Conservation (phyloP, 2,113 vertebrate genomes). For the Platysteira castanea region DNA sequence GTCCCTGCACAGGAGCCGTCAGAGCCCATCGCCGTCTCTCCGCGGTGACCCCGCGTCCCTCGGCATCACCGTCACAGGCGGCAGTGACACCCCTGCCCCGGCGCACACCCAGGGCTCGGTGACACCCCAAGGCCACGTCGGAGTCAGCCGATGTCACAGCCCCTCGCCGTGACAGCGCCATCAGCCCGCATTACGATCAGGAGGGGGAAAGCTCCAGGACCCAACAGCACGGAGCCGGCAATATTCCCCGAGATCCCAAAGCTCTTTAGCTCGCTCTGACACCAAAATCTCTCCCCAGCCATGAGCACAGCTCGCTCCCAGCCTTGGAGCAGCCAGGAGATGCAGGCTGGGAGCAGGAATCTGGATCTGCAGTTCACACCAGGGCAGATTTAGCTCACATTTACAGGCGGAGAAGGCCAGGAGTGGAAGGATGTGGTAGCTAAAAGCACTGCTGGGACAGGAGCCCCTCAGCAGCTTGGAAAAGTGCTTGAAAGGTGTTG, state of each 20-base stretch:
- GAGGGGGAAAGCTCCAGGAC: background rate
- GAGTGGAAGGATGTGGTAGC: background rate
- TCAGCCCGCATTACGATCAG: background rate
- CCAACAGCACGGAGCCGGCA: background rate
- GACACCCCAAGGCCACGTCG: background rate
- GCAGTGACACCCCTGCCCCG: background rate
- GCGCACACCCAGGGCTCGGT: background rate
- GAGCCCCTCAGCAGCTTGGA: background rate
- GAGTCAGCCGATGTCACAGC: background rate
- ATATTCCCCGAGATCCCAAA: background rate
- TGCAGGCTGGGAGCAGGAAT: background rate
- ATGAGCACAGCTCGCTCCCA: background rate
- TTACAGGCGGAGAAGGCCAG: background rate
- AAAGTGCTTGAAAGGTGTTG: background rate
- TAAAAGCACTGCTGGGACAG: background rate
- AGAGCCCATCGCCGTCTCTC: rapidly evolving
- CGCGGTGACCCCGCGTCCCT: rapidly evolving
- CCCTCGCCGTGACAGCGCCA: background rate
- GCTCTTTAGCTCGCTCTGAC: rapidly evolving
- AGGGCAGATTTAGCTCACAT: background rate
- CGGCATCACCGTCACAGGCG: background rate
- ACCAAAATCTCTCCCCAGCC: background rate
- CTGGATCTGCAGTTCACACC: background rate
- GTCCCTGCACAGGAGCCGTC: background rate
- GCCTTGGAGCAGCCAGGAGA: background rate